Evolutionary conservation across 2,113 vertebrate species (phyloP), one percentile per base, ranked within the genome.

Genomic region (Syngnathoides biaculeatus): DNA sequence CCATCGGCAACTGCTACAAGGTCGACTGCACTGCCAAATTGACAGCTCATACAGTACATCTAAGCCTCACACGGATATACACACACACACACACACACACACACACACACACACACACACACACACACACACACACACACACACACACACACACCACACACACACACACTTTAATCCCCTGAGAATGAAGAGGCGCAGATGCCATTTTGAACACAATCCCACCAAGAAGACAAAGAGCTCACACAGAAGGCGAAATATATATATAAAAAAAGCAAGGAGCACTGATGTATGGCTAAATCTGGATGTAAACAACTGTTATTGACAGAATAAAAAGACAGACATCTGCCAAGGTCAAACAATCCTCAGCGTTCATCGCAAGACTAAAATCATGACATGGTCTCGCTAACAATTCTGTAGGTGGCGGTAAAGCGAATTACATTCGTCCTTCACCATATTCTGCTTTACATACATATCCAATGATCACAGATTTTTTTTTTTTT

Each of bases 121-220:
- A 57, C 24, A 35, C 4, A 19, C 47, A 20, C 57, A 64, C 57
- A 61, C 22, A 69, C 0, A 59, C 27, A 57, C 24, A 35, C 4
- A 19, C 47, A 20, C 57, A 64, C 57, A 61, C 22, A 69, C 0
- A 59, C 27, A 57, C 19, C 47, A 20, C 57, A 64, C 57, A 61
- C 22, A 69, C 0, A 59, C 27, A 57, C 24, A 35, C 4, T 47
- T 55, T 73, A 72, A 84, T 74, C 76, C 61, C 45, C 14, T 43
- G 40, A 68, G 42, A 64, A 50, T 30, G 60, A 42, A 63, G 59
- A 2, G 58, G 71, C 67, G 27, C 68, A 78, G 75, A 74, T 80
- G 79, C 69, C 76, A 74, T 84, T 80, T 80, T 77, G 43, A 71
- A 69, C 38, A 58, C 67, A 67, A 61, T 66, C 67, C 69, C 43